phyloP scores from a whole-genome alignment of 2,797 vertebrate species.

The Hypotaenidia okinawae region DNA sequence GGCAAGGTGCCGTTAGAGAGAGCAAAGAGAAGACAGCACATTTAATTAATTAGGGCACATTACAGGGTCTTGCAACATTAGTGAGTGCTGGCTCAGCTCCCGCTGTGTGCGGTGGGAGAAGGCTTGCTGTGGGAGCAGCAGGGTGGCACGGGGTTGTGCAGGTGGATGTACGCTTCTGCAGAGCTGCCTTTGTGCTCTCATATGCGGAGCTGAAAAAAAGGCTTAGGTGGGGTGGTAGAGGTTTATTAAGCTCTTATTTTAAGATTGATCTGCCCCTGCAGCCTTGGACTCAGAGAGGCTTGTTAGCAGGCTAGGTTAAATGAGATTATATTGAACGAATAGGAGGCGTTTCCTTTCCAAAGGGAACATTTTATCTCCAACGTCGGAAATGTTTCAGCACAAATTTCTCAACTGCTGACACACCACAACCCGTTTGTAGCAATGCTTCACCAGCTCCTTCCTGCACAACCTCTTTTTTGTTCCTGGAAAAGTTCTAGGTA shows the following conservation, averaged over 20 bases:
- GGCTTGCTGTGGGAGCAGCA: not conserved
- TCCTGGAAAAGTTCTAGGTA: not conserved
- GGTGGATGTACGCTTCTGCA: fast-evolving
- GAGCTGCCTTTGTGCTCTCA: not conserved
- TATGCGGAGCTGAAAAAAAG: not conserved
- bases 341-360: not conserved
- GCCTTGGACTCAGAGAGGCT: not conserved
- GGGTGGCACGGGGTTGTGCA: not conserved
- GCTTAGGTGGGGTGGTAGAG: not conserved
- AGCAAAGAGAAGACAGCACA: not conserved
- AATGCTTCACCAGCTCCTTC: not conserved
- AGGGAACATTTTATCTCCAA: not conserved
- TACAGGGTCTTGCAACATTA: not conserved
- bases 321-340: not conserved
- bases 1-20: not conserved
- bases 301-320: not conserved
- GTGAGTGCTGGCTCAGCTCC: not conserved
- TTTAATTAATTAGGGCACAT: not conserved
- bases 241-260: not conserved
- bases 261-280: not conserved
- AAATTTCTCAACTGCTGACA: not conserved
- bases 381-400: not conserved
- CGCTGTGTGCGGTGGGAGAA: fast-evolving
- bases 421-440: not conserved
- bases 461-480: not conserved